Percentiles rank a stretch among this genome's conserved stretches.
Evolutionary conservation across 2,888 invertebrate genomes (phyloP).

Genomic region (Eristalis tenax): DNA sequence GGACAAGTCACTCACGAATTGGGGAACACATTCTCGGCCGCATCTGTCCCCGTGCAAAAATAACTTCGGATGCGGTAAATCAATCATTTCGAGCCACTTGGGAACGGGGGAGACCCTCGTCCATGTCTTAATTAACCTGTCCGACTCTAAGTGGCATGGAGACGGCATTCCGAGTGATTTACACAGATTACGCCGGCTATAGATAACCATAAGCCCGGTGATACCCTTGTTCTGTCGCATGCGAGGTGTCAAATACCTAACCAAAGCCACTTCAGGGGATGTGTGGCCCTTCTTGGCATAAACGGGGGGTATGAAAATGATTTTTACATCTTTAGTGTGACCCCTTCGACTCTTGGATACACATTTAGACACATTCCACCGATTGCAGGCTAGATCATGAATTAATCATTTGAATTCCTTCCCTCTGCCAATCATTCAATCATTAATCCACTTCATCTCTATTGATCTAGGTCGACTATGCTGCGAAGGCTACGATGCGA

Average conservation of each 20-base stretch:
- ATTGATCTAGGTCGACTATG: slow-evolving; percentile 49
- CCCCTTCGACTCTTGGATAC: slow-evolving; percentile 14
- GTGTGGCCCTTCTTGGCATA: slow-evolving; percentile 4
- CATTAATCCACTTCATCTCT: slow-evolving; percentile 61
- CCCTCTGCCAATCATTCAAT: slow-evolving; percentile 58
- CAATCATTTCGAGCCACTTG: slow-evolving; percentile 24
- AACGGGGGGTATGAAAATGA: slow-evolving; percentile 25
- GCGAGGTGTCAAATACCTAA: slow-evolving; percentile 28
- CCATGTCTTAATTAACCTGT: slow-evolving; percentile 60
- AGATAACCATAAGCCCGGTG: background rate
- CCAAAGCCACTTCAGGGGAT: background rate
- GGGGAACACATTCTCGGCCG: background rate
- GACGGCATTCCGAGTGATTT: slow-evolving; percentile 38
- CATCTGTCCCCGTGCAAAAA: background rate
- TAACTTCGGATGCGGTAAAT: slow-evolving; percentile 42
- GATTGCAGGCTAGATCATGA: slow-evolving; percentile 27
- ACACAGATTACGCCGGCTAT: slow-evolving; percentile 20
- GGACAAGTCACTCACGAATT: slow-evolving; percentile 6
- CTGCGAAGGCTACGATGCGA: slow-evolving; percentile 3
- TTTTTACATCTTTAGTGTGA: slow-evolving; percentile 7
- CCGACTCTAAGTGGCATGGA: slow-evolving; percentile 34
- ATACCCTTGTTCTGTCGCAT: slow-evolving; percentile 34
- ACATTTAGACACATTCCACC: background rate
- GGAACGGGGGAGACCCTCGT: slow-evolving; percentile 37
- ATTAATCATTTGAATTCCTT: slow-evolving; percentile 48